Base-by-base conservation (phyloP, 2,113 vertebrate species). In the Cebidichthys violaceus region DNA sequence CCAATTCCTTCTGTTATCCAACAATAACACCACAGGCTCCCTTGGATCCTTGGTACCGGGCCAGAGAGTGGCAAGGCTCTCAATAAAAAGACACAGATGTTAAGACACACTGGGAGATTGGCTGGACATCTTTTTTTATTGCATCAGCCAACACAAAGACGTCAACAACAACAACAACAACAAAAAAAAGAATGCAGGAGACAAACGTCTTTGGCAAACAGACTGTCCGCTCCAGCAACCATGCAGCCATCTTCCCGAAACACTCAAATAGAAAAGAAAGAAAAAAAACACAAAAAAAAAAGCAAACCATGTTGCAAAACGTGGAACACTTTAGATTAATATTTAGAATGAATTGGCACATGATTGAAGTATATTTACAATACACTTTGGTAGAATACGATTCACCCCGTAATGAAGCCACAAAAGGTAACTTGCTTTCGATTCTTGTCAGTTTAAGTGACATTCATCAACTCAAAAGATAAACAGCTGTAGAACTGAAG, bases 301-400 rank as follows among this genome's bases (percentile, higher is more conserved):
- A 35, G 50, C 75, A 89, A 77, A 86, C 70, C 74, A 45, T 41
- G 71, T 79, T 79, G 70, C 79, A 93, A 91, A 88, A 88, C 79
- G 66, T 86, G 69, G 43, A 90, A 87, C 68, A 90, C 71, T 54
- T 81, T 29, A 76, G 79, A 84, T 86, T 70, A 65, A 78, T 64
- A 77, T 82, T 73, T 47, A 65, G 61, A 83, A 77, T 82, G 22
- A 79, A 84, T 76, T 52, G 75, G 61, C 79, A 83, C 76, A 29
- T 82, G 15, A 83, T 85, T 82, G 79, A 84, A 79, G 71, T 77
- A 84, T 94, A 94, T 93, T 90, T 94, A 94, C 91, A 93, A 82
- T 79, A 33, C 70, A 18, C 70, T 70, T 68, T 55, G 71, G 74
- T 54, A 72, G 70, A 77, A 70, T 37, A 84, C 75, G 71, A 37